Evolutionary conservation across 2,888 invertebrate genomes (phyloP).

Genomic region (Mechanitis messenoides): DNA sequence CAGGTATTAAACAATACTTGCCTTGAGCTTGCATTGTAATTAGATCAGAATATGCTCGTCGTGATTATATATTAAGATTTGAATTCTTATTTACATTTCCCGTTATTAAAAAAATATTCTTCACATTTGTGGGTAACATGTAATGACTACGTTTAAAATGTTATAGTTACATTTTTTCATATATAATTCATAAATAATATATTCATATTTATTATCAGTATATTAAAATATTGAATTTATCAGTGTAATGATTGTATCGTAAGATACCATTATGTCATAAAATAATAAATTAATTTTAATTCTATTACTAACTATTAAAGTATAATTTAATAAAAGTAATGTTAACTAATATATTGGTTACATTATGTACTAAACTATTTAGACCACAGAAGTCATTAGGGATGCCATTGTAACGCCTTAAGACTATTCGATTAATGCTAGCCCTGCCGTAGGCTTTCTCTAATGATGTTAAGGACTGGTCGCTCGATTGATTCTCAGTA

Average conservation of each 20-base stretch:
- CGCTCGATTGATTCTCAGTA: constrained; percentile 9
- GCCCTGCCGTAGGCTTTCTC: constrained; percentile 4
- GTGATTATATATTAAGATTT: background rate
- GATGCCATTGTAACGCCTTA: background rate
- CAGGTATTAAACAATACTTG: constrained; percentile 1
- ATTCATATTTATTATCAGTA: no score
- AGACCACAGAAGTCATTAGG: background rate
- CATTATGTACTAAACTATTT: background rate
- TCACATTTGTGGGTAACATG: no score
- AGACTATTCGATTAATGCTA: constrained; percentile 10
- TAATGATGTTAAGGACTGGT: constrained; percentile 10
- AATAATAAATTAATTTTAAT: no score
- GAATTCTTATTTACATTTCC: no score
- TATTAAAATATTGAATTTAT: no score
- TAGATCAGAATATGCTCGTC: background rate
- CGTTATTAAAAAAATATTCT: no score
- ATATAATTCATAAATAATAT: no score
- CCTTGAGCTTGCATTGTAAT: background rate
- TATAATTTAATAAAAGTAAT: background rate
- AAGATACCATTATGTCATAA: no score
- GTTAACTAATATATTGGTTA: background rate
- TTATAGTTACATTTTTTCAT: no score
- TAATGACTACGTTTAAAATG: no score
- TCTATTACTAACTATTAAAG: background rate
- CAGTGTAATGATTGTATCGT: no score